phyloP scores from a whole-genome alignment of 2,888 invertebrate genomes.

The Bombylius major region DNA sequence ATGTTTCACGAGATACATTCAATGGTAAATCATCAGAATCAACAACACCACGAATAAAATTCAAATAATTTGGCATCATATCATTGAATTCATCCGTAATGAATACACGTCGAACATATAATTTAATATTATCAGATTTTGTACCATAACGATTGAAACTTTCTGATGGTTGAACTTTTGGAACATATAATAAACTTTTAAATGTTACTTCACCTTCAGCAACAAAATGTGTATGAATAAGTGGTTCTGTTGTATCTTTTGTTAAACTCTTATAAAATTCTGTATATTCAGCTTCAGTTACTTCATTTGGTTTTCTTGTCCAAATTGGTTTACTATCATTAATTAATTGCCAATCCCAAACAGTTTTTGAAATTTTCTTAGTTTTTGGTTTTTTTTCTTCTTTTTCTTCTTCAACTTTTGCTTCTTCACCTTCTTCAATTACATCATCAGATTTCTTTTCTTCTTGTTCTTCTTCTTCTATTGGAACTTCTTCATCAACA shows the following conservation, averaged over 20 bases:
- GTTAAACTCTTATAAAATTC: slow-evolving; percentile 94
- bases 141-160: slow-evolving; percentile 94
- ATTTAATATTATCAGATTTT: slow-evolving; percentile 85
- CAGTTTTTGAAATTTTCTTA: slow-evolving; percentile 83
- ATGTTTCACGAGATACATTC: slow-evolving; percentile 94
- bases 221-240: slow-evolving; percentile 80
- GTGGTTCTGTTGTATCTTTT: slow-evolving; percentile 71
- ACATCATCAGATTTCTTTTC: slow-evolving; percentile 42
- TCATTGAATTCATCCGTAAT: slow-evolving; percentile 99
- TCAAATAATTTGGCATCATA: slow-evolving; percentile 96
- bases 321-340: slow-evolving; percentile 98
- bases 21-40: slow-evolving; percentile 98
- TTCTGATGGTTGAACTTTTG: slow-evolving; percentile 80
- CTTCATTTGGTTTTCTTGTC: slow-evolving; percentile 83
- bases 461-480: slow-evolving; percentile 43
- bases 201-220: slow-evolving; percentile 99
- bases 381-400: slow-evolving; percentile 64
- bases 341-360: slow-evolving; percentile 95
- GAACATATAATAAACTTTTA: slow-evolving; percentile 90
- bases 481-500: slow-evolving; percentile 60
- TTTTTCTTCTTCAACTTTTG: slow-evolving; percentile 58
- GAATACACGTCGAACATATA: slow-evolving; percentile 96
- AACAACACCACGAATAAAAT: slow-evolving; percentile 91
- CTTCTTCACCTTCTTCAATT: slow-evolving; percentile 36
- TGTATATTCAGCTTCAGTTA: slow-evolving; percentile 77